A percentile compares a stretch with the other conserved stretches of the same genome.
These are phyloP conservation scores for Suricata suricatta DNA, from an alignment of 2,113 vertebrate species.

Conservation along the genomic window DNA sequence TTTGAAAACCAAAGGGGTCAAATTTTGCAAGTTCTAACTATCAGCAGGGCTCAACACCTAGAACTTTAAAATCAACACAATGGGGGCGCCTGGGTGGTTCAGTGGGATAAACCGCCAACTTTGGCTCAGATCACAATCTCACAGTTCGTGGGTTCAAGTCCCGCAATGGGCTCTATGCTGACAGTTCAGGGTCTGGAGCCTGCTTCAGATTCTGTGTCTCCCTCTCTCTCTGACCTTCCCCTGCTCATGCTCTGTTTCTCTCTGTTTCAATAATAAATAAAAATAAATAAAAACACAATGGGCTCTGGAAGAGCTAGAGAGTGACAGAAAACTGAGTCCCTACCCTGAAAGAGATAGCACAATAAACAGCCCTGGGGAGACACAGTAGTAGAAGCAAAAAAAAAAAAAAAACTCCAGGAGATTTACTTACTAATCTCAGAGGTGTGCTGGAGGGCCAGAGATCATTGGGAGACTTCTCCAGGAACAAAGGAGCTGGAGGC, in stretches of 20 bases:
- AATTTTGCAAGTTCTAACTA: background rate
- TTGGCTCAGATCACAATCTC: too few relatives aligned
- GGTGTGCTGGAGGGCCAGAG: background rate
- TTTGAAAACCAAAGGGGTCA: background rate
- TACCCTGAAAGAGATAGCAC: background rate
- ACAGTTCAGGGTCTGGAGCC: too few relatives aligned
- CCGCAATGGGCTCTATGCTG: too few relatives aligned
- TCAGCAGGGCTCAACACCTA: background rate
- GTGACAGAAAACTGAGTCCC: background rate
- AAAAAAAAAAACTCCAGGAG: background rate
- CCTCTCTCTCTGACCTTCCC: too few relatives aligned
- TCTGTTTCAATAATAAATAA: too few relatives aligned
- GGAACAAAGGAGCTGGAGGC: background rate
- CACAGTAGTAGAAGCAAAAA: background rate
- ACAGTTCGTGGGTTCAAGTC: too few relatives aligned
- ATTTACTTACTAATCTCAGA: background rate
- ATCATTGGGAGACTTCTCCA: background rate
- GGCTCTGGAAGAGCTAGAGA: background rate
- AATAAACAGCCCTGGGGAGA: background rate
- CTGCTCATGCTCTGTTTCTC: too few relatives aligned
- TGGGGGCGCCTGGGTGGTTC: background rate
- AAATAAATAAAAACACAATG: background rate
- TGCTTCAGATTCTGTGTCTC: too few relatives aligned
- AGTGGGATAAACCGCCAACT: too few relatives aligned
- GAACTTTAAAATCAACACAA: background rate